Evolutionary conservation across 2,888 invertebrate species (phyloP).

Genomic region (Archaeoteleia sp.): DNA sequence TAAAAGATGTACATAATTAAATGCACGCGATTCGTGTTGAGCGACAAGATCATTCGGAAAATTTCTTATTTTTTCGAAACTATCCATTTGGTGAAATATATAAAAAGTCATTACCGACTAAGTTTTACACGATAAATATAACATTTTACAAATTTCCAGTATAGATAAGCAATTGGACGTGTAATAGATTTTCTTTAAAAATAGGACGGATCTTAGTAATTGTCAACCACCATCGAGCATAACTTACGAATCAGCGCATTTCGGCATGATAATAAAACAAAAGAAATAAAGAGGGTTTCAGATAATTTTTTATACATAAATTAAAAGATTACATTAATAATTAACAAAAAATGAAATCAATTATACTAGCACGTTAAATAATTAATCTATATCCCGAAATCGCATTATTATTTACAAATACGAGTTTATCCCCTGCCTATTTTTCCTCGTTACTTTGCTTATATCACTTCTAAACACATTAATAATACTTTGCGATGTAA

Average conservation of each 20-base stretch:
- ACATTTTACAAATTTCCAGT: no score
- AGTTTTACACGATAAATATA: no score
- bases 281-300: constrained; percentile 16
- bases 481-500: constrained; percentile 15
- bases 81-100: no score
- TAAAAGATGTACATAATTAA: no score
- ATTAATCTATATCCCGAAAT: constrained; percentile 28
- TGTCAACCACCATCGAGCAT: no score
- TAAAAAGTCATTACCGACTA: no score
- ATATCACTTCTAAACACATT: background rate
- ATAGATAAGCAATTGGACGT: no score
- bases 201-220: no score
- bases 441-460: background rate
- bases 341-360: constrained; percentile 31
- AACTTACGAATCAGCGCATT: background rate
- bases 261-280: constrained; percentile 1
- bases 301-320: constrained; percentile 32
- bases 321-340: constrained; percentile 36
- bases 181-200: no score
- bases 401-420: constrained; percentile 37
- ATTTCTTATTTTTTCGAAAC: no score
- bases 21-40: no score
- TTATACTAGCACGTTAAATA: constrained; percentile 22
- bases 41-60: no score
- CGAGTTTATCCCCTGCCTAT: constrained; percentile 24